A percentile compares a stretch with the other conserved stretches of the same genome.
Evolutionary conservation across 2,113 vertebrate genomes (phyloP).

Genomic region (Tautogolabrus adspersus): DNA sequence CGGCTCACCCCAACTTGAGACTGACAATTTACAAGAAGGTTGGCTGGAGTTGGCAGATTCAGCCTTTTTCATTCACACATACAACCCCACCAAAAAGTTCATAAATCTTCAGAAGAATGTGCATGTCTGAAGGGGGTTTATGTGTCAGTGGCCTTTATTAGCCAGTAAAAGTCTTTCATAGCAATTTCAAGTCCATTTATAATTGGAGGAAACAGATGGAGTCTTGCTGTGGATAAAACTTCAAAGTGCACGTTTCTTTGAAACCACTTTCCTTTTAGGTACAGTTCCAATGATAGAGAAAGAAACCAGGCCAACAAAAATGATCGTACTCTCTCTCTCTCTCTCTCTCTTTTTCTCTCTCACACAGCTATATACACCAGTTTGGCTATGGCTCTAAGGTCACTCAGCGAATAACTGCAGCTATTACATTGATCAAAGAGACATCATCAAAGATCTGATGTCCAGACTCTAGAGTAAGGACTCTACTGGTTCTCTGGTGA

Average conservation of each 20-base stretch:
- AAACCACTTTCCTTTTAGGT: neutral
- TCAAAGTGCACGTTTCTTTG: conserved; percentile 16
- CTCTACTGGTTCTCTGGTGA: neutral
- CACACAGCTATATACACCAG: neutral
- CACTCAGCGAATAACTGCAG: conserved; percentile 2
- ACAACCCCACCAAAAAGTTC: too few species aligned
- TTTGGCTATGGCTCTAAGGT: neutral
- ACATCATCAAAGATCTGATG: neutral
- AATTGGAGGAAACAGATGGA: neutral
- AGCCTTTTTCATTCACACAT: too few species aligned
- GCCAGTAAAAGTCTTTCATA: neutral
- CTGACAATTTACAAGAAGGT: too few species aligned
- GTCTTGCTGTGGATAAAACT: neutral
- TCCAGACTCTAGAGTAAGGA: conserved; percentile 11
- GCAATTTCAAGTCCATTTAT: neutral
- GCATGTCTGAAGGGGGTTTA: too few species aligned
- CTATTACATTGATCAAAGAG: conserved; percentile 26
- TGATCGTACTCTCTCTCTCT: neutral
- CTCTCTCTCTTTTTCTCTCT: neutral
- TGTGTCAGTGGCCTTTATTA: neutral
- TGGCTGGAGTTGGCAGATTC: too few species aligned
- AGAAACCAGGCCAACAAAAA: neutral
- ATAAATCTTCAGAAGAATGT: too few species aligned
- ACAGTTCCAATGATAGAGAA: conserved; percentile 4
- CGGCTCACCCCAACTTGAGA: too few species aligned